Evolutionary conservation across 2,113 vertebrate genomes (phyloP).

Genomic region (Macquaria ambigua): DNA sequence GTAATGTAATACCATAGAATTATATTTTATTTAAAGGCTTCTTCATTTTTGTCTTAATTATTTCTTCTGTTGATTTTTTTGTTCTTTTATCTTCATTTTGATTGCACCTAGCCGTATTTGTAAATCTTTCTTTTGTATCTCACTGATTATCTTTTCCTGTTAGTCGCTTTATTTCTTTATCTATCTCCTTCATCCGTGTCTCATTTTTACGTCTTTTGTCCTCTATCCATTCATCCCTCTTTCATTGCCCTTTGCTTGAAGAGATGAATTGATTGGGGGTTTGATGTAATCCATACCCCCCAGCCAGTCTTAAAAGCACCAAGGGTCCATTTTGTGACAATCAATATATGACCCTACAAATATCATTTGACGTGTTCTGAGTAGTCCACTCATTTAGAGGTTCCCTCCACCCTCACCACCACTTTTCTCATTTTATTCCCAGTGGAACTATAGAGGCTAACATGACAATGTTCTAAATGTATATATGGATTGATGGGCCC

Average conservation of each 20-base stretch:
- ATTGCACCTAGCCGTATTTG: neutral
- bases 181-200: neutral
- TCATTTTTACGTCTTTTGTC: constrained; percentile 38
- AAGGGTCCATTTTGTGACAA: constrained; percentile 78
- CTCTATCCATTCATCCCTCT: constrained; percentile 31
- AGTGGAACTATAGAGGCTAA: constrained; percentile 59
- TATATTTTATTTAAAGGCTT: neutral
- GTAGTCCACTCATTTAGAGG: constrained; percentile 46
- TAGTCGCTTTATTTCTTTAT: neutral
- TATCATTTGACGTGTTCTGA: constrained; percentile 74
- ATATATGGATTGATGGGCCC: constrained; percentile 63
- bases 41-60: neutral
- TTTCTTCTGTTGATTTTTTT: neutral
- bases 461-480: constrained; percentile 65
- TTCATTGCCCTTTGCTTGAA: constrained; percentile 51
- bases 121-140: neutral
- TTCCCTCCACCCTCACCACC: constrained; percentile 45
- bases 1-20: neutral
- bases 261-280: constrained; percentile 71
- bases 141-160: neutral
- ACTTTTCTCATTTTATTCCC: constrained; percentile 59
- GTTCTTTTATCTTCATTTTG: neutral
- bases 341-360: constrained; percentile 82
- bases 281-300: constrained; percentile 75
- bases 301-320: constrained; percentile 74